Evolutionary conservation across 2,797 vertebrate genomes (phyloP), one percentile per base, ranked within the genome.

Genomic region (Oreortyx pictus): DNA sequence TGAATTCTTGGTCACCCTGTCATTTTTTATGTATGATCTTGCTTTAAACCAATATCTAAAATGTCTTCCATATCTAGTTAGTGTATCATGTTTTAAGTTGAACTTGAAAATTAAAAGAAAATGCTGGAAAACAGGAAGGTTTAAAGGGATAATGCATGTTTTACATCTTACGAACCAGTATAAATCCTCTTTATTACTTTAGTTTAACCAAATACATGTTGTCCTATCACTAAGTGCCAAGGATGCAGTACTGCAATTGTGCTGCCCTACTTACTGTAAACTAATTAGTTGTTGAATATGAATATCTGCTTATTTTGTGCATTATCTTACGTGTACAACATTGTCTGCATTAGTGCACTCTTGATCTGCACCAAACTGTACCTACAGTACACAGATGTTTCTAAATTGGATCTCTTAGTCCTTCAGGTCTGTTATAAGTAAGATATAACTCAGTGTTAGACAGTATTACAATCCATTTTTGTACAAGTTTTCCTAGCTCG

Each of bases 141-240:
- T 97, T 81, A 97, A 97, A 98, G 95, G 96, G 97, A 96, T 96
- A 94, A 86, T 93, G 27, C 97, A 82, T 93, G 88, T 96, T 97
- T 92, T 96, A 81, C 87, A 95, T 86, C 89, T 89, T 77, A 74
- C 76, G 95, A 90, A 95, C 93, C 81, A 91, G 91, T 93, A 66
- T 91, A 43, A 96, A 91, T 87, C 71, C 87, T 92, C 87, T 78
- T 92, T 85, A 94, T 97, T 57, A 97, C 79, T 95, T 93, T 94
- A 96, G 92, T 95, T 95, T 96, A 96, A 96, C 94, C 96, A 97
- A 97, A 97, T 96, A 96, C n/a, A 35, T 72, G 62, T 96, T 97
- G 93, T 97, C 90, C 95, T 94, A 93, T 97, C 97, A 97, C 95
- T 90, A 97, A 97, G 95, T 97, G 97, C 97, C 97, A 97, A 96